Evolutionary conservation across 2,113 vertebrate genomes (phyloP).

Genomic region (Melanerpes formicivorus): DNA sequence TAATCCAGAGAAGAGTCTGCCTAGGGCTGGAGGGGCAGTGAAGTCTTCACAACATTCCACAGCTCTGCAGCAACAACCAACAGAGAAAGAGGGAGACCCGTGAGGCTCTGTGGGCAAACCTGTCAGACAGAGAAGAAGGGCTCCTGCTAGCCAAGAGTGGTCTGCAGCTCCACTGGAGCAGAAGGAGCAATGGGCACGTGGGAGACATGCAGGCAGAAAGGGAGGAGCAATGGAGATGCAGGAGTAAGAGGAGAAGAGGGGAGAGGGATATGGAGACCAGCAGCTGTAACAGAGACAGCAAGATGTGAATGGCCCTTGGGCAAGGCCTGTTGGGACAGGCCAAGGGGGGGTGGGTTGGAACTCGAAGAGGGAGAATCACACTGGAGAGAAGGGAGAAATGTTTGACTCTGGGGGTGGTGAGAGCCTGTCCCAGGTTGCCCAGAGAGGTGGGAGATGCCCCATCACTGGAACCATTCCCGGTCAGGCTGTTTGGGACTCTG

Average conservation of each 20-base stretch:
- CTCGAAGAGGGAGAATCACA: not conserved
- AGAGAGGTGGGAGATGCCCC: not conserved
- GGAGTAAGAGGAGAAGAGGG: not conserved
- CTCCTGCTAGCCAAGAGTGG: not conserved
- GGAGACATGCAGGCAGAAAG: not conserved
- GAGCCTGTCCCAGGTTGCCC: not conserved
- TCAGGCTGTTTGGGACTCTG: not conserved
- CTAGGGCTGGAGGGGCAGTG: conserved; percentile 26
- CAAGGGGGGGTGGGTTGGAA: not conserved
- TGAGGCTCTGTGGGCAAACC: not conserved
- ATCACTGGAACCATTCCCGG: not conserved
- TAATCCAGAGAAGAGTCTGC: not conserved
- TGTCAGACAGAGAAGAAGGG: accelerated
- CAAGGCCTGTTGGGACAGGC: not conserved
- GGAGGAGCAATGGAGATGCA: not conserved
- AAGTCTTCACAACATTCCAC: conserved; percentile 72
- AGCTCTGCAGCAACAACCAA: not conserved
- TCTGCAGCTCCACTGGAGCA: not conserved
- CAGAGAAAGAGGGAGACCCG: not conserved
- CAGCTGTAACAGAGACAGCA: not conserved
- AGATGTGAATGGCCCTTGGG: not conserved
- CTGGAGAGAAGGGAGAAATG: not conserved
- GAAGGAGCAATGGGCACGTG: not conserved
- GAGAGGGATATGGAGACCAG: not conserved
- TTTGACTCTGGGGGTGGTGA: not conserved